Conservation (phyloP, 2,113 vertebrate genomes). For the Cebidichthys violaceus region DNA sequence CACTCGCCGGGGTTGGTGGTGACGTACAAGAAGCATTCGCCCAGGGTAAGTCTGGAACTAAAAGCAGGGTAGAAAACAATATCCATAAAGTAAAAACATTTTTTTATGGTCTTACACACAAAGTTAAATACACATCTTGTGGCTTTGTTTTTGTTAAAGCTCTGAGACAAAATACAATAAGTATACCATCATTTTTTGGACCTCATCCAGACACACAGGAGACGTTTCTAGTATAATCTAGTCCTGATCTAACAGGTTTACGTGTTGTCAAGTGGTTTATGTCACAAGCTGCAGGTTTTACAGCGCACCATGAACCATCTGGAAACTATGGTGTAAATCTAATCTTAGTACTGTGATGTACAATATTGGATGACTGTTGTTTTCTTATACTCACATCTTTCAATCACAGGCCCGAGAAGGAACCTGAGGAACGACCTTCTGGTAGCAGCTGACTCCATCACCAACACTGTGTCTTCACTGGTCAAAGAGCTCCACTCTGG, state of each 20-base stretch:
- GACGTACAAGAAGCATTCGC: conserved; percentile 93
- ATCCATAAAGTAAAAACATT: background rate
- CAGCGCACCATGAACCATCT: too few relatives aligned
- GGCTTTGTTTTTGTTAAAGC: background rate
- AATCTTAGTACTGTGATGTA: background rate
- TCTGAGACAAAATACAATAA: background rate
- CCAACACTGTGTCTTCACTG: conserved; percentile 96
- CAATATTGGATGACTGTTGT: background rate
- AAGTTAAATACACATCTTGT: background rate
- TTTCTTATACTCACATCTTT: background rate
- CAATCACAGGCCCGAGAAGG: conserved; percentile 87
- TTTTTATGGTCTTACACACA: background rate
- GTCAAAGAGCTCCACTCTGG: conserved; percentile 98
- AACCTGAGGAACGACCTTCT: conserved; percentile 95
- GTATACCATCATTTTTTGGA: background rate
- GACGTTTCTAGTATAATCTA: background rate
- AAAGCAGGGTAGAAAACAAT: background rate
- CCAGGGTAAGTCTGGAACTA: conserved; percentile 83
- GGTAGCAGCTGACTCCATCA: conserved; percentile 97
- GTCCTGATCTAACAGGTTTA: background rate
- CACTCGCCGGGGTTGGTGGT: conserved; percentile 86
- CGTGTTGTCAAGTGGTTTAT: background rate
- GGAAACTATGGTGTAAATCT: too few relatives aligned
- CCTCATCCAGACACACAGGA: background rate
- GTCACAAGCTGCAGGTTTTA: too few relatives aligned